Base-by-base conservation (phyloP, 2,797 vertebrate genomes). In the Echeneis naucrates region DNA sequence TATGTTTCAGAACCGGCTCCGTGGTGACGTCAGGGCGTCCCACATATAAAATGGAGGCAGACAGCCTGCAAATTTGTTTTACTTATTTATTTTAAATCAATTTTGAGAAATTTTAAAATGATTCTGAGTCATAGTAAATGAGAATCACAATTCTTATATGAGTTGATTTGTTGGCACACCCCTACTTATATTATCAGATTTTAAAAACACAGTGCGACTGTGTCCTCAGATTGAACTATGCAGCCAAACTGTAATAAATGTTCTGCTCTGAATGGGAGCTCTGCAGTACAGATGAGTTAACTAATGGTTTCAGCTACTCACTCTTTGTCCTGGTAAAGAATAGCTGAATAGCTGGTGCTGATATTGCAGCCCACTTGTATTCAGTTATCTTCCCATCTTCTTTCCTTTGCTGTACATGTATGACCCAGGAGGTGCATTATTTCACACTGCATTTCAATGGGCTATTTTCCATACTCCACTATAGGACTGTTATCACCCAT, bases 391-490 rank as follows among this genome's bases (percentile, higher is more conserved):
- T 82, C 70, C 69, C 63, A 45, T 86, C n/a, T n/a, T n/a, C n/a
- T n/a, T 88, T 56, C 30, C 60, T 63, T 23, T 55, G 52, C 71
- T 74, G 56, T 51, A 21, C 67, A 80, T 67, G 73, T 56, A 52
- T 12, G 51, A 51, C 42, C 72, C 42, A 56, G 77, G 63, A 72
- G 75, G 66, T 10, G 4, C 62, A 32, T 51, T 56, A 61, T 79
- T 82, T 83, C 84, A 75, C 72, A 4, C 84, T 84, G 89, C 78
- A 88, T 90, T 72, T 91, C 82, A 91, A 88, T 78, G 72, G 76
- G 66, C 78, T 70, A 4, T 75, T 88, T 84, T 85, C 86, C 79
- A 84, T 82, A 24, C 80, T 59, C 51, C 70, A 53, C 78, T 50
- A 42, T 67, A 12, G 23, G 54, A 54, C 45, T 23, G 80, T 86